Percentiles rank a stretch among this genome's conserved stretches.
phyloP scores from a whole-genome alignment of 2,888 invertebrate genomes.

The Cordilura impudica region DNA sequence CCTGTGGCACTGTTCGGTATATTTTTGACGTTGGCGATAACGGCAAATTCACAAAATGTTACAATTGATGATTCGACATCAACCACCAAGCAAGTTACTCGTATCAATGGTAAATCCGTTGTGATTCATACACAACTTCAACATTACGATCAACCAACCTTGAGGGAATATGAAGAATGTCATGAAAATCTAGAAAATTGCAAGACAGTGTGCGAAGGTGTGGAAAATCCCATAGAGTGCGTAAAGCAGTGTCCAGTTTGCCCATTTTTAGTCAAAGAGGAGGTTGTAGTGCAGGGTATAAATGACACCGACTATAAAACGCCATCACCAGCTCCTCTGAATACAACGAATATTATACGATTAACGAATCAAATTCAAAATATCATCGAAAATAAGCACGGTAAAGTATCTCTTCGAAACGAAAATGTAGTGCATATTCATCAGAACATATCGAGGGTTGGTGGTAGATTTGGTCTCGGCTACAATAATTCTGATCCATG shows the following conservation, averaged over 20 bases:
- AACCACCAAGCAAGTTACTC: constrained; percentile 17
- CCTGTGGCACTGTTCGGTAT: not conserved
- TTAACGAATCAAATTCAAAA: constrained; percentile 73
- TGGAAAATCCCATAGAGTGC: constrained; percentile 54
- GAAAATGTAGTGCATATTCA: constrained; percentile 72
- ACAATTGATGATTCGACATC: not conserved
- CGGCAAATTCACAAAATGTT: not conserved
- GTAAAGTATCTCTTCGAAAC: constrained; percentile 69
- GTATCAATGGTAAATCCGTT: constrained; percentile 62
- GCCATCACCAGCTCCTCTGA: constrained; percentile 50
- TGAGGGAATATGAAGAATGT: constrained; percentile 71
- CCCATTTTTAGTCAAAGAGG: constrained; percentile 69
- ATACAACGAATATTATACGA: constrained; percentile 72
- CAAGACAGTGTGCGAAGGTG: constrained; percentile 60
- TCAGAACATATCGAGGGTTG: constrained; percentile 71
- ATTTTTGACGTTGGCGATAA: not conserved
- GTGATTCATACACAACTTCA: constrained; percentile 71
- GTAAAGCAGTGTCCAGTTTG: constrained; percentile 69
- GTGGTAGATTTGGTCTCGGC: constrained; percentile 75
- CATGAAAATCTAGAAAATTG: constrained; percentile 67
- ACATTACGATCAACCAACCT: constrained; percentile 71
- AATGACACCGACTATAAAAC: constrained; percentile 70
- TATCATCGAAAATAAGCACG: constrained; percentile 67
- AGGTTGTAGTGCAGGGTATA: constrained; percentile 71
- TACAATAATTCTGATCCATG: constrained; percentile 73